These are phyloP conservation scores for Acrocephalus kingi DNA, from an alignment of 2,113 vertebrate genomes.

Conservation along the genomic window DNA sequence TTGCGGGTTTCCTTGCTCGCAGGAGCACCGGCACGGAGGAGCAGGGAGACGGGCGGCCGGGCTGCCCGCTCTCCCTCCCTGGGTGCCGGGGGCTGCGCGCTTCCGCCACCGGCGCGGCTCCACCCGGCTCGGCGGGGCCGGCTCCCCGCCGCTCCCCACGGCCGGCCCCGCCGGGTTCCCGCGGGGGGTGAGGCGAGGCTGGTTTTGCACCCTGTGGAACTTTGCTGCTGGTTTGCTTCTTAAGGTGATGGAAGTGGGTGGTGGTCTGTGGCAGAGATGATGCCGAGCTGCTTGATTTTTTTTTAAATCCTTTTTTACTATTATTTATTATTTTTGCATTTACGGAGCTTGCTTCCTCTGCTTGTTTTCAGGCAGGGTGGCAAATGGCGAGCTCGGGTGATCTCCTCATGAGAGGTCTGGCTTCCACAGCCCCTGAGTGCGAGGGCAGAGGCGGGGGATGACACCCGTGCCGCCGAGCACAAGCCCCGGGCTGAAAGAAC, in stretches of 20 bases:
- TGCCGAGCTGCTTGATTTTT: neutral
- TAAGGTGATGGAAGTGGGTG: neutral
- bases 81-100: neutral
- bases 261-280: neutral
- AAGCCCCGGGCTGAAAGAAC: neutral
- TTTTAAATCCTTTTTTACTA: fast-evolving
- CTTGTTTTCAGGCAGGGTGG: neutral
- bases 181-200: neutral
- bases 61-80: neutral
- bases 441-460: neutral
- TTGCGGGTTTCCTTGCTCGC: neutral
- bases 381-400: neutral
- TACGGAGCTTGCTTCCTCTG: neutral
- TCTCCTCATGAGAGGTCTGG: neutral
- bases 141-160: neutral
- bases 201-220: neutral
- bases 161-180: neutral
- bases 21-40: neutral
- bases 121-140: neutral
- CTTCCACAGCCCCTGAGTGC: neutral
- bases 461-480: neutral
- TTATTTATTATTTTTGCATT: neutral
- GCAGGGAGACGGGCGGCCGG: neutral
- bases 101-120: neutral
- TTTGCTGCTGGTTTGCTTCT: neutral